phyloP scores from a whole-genome alignment of 2,797 vertebrate genomes.

The Champsocephalus gunnari region DNA sequence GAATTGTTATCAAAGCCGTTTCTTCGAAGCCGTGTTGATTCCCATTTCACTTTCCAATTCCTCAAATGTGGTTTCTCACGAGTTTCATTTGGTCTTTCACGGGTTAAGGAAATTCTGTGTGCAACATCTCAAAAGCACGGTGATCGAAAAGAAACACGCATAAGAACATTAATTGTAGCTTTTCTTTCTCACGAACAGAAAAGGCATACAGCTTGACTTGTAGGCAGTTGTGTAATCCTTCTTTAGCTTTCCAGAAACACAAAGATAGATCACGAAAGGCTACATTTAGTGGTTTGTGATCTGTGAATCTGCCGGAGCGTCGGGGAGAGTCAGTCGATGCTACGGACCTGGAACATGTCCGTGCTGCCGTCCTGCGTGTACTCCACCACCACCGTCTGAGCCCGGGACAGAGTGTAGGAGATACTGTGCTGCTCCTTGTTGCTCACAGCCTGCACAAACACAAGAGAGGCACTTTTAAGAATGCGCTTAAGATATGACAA shows the following conservation, averaged over 20 bases:
- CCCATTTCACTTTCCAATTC: conserved; percentile 12
- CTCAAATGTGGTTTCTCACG: not conserved
- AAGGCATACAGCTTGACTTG: not conserved
- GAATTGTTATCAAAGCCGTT: not conserved
- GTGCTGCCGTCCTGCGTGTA: conserved; percentile 93
- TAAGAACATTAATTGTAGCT: too few species aligned
- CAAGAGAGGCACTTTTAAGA: not conserved
- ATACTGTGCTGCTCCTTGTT: conserved; percentile 97
- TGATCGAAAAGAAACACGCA: not conserved
- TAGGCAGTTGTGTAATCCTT: not conserved
- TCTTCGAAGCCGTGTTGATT: not conserved
- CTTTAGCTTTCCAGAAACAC: not conserved
- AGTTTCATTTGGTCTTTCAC: not conserved
- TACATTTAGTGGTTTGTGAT: not conserved
- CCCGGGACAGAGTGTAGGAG: conserved; percentile 93
- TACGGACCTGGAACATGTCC: conserved; percentile 96
- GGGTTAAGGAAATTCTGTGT: conserved; percentile 2
- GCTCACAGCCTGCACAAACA: conserved; percentile 88
- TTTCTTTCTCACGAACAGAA: not conserved
- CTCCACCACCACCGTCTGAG: conserved; percentile 96
- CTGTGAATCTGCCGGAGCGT: not conserved
- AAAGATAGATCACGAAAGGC: not conserved
- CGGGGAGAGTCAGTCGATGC: not conserved
- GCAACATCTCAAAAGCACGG: not conserved
- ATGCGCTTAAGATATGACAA: not conserved